Evolutionary conservation across 1,140 invertebrate genomes (phyloP), one percentile per base, ranked within the genome.

Genomic region (Bombus ignitus): DNA sequence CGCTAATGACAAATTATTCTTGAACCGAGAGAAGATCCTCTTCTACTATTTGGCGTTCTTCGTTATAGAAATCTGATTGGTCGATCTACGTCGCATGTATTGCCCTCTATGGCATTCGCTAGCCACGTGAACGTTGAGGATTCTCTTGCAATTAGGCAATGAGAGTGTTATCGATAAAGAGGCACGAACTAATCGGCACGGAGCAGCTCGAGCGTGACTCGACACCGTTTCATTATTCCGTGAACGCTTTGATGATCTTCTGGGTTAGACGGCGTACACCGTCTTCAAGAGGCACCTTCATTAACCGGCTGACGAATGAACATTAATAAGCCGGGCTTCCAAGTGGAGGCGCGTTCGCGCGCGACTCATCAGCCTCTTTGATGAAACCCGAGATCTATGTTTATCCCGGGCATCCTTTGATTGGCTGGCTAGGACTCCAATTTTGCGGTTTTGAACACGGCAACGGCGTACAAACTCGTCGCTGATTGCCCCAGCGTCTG

Each of bases 221-320:
- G 18, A 65, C 72, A 44, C 39, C 80, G 35, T 80, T 86, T 57
- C 75, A 72, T 83, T 78, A 88, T 85, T 88, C 59, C 87, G 35
- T 73, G 47, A 74, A 89, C 70, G 87, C 88, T 89, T 89, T 89
- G 88, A 89, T 86, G 83, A 85, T 88, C 70, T 81, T 81, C 37
- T 89, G 77, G 57, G 81, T 62, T 74, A 65, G 73, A 70, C 39
- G 8, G 76, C 72, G 70, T 72, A 72, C 59, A 78, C 42, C 53
- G 72, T 86, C 66, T 37, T 35, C 53, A 25, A 65, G 66, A 62
- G 81, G 80, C 74, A 87, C 92, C 88, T 89, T 90, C 91, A 92
- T 92, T 91, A 93, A 92, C 90, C 71, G 88, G 83, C 59, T 47
- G 82, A 87, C 85, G 82, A 91, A 90, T 92, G 87, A 87, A 88